These are phyloP conservation scores for Drosophila bipectinata DNA, from an alignment of 1,140 invertebrate species.

Conservation along the genomic window DNA sequence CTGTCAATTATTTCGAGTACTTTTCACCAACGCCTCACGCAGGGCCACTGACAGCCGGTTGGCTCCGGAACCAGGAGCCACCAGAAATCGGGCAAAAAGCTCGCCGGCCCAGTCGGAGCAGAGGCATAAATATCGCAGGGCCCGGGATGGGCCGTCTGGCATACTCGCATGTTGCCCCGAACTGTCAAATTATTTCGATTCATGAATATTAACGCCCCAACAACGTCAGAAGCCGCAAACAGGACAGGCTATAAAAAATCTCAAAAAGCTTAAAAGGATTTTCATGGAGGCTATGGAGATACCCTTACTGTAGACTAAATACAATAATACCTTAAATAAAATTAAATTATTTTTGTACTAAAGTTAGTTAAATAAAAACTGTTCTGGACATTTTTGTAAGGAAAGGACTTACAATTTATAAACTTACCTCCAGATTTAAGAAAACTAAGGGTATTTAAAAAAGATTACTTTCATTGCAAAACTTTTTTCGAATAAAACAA, in stretches of 20 bases:
- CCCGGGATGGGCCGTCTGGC: constrained; percentile 27
- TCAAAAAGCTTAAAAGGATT: neutral
- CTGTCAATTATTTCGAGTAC: constrained; percentile 83
- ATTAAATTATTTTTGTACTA: no score
- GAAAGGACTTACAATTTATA: no score
- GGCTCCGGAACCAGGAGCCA: constrained; percentile 14
- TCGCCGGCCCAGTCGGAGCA: constrained; percentile 14
- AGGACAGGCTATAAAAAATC: constrained; percentile 10
- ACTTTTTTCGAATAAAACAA: constrained; percentile 26
- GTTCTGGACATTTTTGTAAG: no score
- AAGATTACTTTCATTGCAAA: no score
- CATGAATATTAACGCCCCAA: constrained; percentile 80
- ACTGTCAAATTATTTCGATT: constrained; percentile 83
- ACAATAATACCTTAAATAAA: neutral
- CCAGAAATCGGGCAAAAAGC: constrained; percentile 13
- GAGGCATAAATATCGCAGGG: constrained; percentile 69
- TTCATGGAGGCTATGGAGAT: neutral
- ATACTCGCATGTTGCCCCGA: constrained; percentile 79
- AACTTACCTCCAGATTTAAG: no score
- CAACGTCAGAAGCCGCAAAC: constrained; percentile 39
- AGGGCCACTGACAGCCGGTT: constrained; percentile 47
- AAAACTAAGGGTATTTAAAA: no score
- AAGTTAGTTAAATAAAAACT: no score
- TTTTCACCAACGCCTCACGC: constrained; percentile 81
- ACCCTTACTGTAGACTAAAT: constrained; percentile 1